Conservation (phyloP, 1,140 invertebrate species). For the Achroia grisella region DNA sequence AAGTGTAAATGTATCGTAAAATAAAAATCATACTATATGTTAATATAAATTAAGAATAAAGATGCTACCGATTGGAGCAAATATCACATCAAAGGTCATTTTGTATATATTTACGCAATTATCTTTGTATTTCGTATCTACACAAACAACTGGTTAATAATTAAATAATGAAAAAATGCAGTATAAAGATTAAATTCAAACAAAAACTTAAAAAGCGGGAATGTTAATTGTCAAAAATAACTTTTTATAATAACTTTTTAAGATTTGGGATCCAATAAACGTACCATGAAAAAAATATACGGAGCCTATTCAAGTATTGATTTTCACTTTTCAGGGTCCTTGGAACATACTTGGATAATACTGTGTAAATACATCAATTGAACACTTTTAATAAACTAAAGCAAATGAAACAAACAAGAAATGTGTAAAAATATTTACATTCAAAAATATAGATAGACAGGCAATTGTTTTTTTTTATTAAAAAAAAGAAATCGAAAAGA, state of each 20-base stretch:
- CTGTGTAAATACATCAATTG: too few relatives aligned
- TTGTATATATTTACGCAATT: too few relatives aligned
- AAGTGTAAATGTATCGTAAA: too few relatives aligned
- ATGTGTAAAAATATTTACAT: slow-evolving; percentile 10
- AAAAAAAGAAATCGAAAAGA: slow-evolving; percentile 32
- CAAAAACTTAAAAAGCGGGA: slow-evolving; percentile 18
- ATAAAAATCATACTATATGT: too few relatives aligned
- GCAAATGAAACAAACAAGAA: not conserved
- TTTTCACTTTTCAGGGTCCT: not conserved
- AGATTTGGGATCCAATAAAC: too few relatives aligned
- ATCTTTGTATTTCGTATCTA: too few relatives aligned
- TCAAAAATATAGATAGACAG: slow-evolving; percentile 25
- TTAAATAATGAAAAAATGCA: not conserved
- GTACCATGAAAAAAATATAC: not conserved
- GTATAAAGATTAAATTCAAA: slow-evolving; percentile 13
- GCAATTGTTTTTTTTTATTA: slow-evolving; percentile 46
- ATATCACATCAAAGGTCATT: not conserved
- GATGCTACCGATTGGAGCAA: not conserved
- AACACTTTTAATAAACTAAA: too few relatives aligned
- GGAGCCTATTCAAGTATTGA: not conserved
- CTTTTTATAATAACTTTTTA: slow-evolving; percentile 9
- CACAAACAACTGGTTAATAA: too few relatives aligned
- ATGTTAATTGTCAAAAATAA: slow-evolving; percentile 21
- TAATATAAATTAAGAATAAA: slow-evolving; percentile 1
- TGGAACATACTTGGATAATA: too few relatives aligned